These are phyloP conservation scores for Smutsia gigantea DNA, from an alignment of 2,797 vertebrate species.

Conservation along the genomic window DNA sequence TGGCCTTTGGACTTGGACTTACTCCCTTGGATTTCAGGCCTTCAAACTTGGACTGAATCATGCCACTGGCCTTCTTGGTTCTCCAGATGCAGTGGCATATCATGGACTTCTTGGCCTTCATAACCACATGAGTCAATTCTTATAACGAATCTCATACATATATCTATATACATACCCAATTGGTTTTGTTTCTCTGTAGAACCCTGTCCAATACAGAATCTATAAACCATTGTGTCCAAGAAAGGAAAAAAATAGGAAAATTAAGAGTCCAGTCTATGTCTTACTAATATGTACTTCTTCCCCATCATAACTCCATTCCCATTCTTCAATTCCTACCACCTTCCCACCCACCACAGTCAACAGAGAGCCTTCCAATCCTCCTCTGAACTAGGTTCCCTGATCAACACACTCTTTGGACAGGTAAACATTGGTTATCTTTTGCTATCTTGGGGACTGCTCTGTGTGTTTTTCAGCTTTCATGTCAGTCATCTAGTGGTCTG, in stretches of 20 bases:
- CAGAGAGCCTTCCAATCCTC: not conserved
- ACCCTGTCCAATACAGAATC: not conserved
- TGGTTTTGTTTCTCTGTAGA: slow-evolving; percentile 10
- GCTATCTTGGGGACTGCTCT: not conserved
- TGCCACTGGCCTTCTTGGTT: not conserved
- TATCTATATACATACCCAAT: not conserved
- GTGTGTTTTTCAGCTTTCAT: not conserved
- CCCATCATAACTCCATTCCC: not conserved
- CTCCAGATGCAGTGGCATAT: not conserved
- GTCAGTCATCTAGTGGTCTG: not conserved
- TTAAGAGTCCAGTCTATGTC: not conserved
- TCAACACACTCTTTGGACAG: not conserved
- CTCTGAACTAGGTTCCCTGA: not conserved
- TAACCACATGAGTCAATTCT: not conserved
- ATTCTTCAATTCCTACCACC: not conserved
- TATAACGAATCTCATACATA: not conserved
- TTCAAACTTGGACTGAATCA: not conserved
- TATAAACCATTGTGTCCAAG: not conserved
- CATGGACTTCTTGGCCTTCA: not conserved
- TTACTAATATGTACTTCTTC: not conserved
- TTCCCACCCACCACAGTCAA: not conserved
- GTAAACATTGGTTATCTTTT: not conserved
- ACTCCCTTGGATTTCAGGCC: not conserved
- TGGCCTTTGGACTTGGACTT: not conserved
- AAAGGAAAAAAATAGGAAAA: slow-evolving; percentile 10